Evolutionary conservation across 2,888 invertebrate genomes (phyloP).

Genomic region (Melanophora roralis): DNA sequence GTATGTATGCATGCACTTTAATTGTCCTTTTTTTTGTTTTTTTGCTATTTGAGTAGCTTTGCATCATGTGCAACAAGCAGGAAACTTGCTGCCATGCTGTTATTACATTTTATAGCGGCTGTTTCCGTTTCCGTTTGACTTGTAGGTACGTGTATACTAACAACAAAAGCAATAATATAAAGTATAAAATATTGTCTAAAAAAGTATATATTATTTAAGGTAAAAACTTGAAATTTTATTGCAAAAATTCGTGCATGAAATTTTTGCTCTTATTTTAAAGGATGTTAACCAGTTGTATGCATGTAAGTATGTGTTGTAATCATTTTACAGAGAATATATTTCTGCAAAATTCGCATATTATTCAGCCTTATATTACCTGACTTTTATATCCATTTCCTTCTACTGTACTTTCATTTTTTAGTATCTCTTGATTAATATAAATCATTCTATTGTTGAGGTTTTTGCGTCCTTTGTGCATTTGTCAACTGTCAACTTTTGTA

Average conservation of each 20-base stretch:
- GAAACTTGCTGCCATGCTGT: slow-evolving; percentile 62
- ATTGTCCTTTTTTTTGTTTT: slow-evolving; percentile 24
- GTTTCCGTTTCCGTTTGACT: slow-evolving; percentile 66
- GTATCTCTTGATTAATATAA: slow-evolving; percentile 36
- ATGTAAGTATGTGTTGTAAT: not conserved
- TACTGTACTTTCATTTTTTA: not conserved
- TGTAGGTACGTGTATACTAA: slow-evolving; percentile 57
- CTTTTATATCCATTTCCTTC: not conserved
- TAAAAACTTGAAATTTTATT: slow-evolving; percentile 33
- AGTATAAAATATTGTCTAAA: slow-evolving; percentile 1
- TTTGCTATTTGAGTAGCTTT: slow-evolving; percentile 56
- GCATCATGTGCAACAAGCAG: slow-evolving; percentile 62
- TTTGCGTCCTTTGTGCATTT: not conserved
- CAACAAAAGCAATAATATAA: slow-evolving; percentile 37
- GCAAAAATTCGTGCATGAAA: not conserved
- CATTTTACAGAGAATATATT: slow-evolving; percentile 12
- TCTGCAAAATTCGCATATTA: slow-evolving; percentile 49
- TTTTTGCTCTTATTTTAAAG: not conserved
- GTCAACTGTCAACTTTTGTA: not conserved
- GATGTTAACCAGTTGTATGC: not conserved
- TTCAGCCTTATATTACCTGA: slow-evolving; percentile 17
- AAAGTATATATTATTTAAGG: slow-evolving; percentile 38
- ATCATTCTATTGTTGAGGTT: slow-evolving; percentile 3
- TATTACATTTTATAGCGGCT: slow-evolving; percentile 63
- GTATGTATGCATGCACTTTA: slow-evolving; percentile 1